Evolutionary conservation across 1,140 invertebrate genomes (phyloP).

Genomic region (Halesus radiatus): DNA sequence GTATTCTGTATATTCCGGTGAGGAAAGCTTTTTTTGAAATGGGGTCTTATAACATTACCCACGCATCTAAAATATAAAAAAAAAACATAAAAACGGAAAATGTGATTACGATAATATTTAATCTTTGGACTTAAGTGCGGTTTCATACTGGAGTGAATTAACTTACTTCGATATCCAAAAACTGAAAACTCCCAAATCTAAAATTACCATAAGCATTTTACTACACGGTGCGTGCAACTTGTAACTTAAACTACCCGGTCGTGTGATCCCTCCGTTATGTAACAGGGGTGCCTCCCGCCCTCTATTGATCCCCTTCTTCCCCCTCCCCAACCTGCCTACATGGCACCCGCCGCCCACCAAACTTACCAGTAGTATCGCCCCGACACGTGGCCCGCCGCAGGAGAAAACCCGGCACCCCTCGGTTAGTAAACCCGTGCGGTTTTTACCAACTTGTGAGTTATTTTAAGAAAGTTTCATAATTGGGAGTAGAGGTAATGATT

Average conservation of each 20-base stretch:
- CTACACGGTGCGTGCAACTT: background rate
- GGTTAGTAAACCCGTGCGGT: background rate
- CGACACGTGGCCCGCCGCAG: background rate
- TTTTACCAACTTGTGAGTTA: conserved; percentile 4
- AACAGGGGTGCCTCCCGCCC: conserved; percentile 21
- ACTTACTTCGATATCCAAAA: too few species aligned
- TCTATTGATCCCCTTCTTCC: conserved; percentile 13
- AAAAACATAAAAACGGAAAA: too few species aligned
- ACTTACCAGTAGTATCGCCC: background rate
- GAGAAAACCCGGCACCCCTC: background rate
- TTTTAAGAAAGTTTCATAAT: background rate
- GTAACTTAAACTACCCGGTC: background rate
- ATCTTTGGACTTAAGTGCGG: too few species aligned
- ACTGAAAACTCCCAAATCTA: too few species aligned
- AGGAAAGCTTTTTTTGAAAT: too few species aligned
- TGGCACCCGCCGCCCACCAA: background rate
- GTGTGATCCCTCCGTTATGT: conserved; percentile 17
- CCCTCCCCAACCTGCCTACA: background rate
- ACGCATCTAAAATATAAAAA: too few species aligned
- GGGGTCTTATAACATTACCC: too few species aligned
- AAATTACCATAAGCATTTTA: background rate
- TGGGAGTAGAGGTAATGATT: background rate
- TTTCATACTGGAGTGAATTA: too few species aligned
- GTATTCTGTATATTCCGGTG: too few species aligned
- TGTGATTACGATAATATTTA: background rate